A percentile compares a stretch with the other conserved stretches of the same genome.
phyloP scores from a whole-genome alignment of 2,888 invertebrate species.

The Cyrtodaria siliqua region DNA sequence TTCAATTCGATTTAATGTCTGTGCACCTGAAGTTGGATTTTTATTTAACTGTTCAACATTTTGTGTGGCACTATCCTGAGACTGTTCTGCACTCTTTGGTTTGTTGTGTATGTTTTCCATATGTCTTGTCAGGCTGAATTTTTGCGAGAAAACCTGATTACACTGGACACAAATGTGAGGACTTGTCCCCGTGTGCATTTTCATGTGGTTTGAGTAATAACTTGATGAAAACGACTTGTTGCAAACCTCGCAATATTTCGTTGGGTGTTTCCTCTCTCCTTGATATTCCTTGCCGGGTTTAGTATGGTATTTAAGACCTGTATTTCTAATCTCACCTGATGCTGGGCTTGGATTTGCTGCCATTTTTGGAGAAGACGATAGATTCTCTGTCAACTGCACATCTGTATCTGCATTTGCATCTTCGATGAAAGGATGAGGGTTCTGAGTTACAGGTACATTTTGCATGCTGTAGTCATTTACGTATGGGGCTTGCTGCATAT shows the following conservation, averaged over 20 bases:
- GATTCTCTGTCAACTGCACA: too few species aligned
- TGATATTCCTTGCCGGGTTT: constrained; percentile 41
- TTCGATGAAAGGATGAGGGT: neutral
- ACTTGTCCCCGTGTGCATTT: constrained; percentile 56
- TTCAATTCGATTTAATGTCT: neutral
- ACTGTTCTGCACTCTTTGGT: constrained; percentile 8
- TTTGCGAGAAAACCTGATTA: constrained; percentile 60
- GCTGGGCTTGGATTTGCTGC: neutral
- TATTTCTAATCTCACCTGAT: neutral
- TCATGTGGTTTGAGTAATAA: constrained; percentile 59
- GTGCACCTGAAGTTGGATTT: too few species aligned
- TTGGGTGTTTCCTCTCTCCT: constrained; percentile 54
- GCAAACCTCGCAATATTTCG: constrained; percentile 55
- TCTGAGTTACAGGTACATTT: neutral
- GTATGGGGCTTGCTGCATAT: constrained; percentile 12
- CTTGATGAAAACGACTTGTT: constrained; percentile 56
- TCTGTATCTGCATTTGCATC: constrained; percentile 1
- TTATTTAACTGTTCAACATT: neutral
- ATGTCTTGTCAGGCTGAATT: constrained; percentile 53
- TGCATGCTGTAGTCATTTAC: constrained; percentile 14
- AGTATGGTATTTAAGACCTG: constrained; percentile 9
- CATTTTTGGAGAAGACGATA: too few species aligned
- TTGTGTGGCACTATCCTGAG: neutral
- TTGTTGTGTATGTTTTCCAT: constrained; percentile 59
- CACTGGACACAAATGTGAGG: constrained; percentile 52